Base-by-base conservation (phyloP, 2,888 invertebrate genomes). In the Melieria omissa region DNA sequence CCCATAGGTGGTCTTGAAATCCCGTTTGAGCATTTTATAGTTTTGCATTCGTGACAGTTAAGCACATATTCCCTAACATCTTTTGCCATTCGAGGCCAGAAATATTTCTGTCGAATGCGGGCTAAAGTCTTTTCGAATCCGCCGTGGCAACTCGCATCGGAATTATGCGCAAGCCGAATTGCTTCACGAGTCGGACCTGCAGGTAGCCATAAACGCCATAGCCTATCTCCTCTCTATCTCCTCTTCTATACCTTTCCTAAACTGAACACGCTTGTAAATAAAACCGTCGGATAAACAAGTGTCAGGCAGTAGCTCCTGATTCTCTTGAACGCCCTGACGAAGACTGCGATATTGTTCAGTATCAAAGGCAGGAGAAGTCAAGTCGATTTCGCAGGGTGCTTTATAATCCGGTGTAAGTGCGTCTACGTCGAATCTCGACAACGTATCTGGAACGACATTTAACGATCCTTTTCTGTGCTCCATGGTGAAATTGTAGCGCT, bases 371-470 rank as follows among this genome's bases (percentile, higher is more conserved):
- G 62, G 62, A 8, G 62, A 62, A 12, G 42, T 5, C 5, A 62
- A 14, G 6, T 16, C 5, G 4, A 62, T 46, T 9, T 62, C 62
- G 1, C 44, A 46, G n/a, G 45, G n/a, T 6, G 16, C 7, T 29
- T 29, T 29, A 7, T 62, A n/a, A 1, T 10, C 45, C n/a, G 16
- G 16, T 6, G 5, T 16, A 45, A 62, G 7, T 12, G 9, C 49
- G 3, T 60, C 58, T 12, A 54, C 49, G 41, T 67, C 67, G 45
- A 72, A 63, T 4, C 64, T 41, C 4, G 68, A 71, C 0, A 79
- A 62, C 4, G 80, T 76, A 67, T 82, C 82, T 0, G 81, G 77
- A 4, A 81, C 78, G 3, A 76, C 62, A 73, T 80, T 76, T 0
- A 62, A 42, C 1, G 74, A 72, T 0, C 79, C 80, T 62, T 76